Evolutionary conservation across 1,140 invertebrate species (phyloP).

Genomic region (Hetaerina americana): DNA sequence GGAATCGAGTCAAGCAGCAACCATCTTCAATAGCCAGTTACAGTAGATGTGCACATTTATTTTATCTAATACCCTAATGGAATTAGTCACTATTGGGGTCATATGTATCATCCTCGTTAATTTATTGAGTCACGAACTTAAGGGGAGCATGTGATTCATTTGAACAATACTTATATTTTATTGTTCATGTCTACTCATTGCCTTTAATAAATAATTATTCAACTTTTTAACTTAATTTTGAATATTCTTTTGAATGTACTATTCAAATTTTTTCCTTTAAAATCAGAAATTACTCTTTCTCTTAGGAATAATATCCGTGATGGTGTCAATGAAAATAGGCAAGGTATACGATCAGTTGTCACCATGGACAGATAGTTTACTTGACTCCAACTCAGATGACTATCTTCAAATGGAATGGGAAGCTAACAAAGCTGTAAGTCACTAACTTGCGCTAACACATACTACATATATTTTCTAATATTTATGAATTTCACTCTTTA

Average conservation of each 20-base stretch:
- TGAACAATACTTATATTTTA: background rate
- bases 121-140: background rate
- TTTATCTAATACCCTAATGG: too few species aligned
- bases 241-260: too few species aligned
- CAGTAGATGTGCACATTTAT: too few species aligned
- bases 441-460: background rate
- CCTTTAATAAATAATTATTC: background rate
- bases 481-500: slow-evolving; percentile 2
- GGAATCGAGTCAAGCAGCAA: too few species aligned
- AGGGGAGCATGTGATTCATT: background rate
- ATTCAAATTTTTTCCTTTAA: too few species aligned
- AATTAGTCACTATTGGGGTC: too few species aligned
- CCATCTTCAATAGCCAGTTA: too few species aligned
- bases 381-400: slow-evolving; percentile 60
- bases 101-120: too few species aligned
- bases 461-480: background rate
- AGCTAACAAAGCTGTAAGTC: slow-evolving; percentile 64
- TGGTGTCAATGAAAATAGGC: slow-evolving; percentile 69
- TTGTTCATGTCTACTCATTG: background rate
- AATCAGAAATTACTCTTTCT: too few species aligned
- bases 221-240: too few species aligned
- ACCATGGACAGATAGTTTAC: slow-evolving; percentile 57
- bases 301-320: slow-evolving; percentile 54
- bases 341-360: slow-evolving; percentile 64
- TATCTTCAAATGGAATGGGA: slow-evolving; percentile 74